Evolutionary conservation across 2,888 invertebrate genomes (phyloP), one percentile per base, ranked within the genome.

Genomic region (Latrodectus hesperus): DNA sequence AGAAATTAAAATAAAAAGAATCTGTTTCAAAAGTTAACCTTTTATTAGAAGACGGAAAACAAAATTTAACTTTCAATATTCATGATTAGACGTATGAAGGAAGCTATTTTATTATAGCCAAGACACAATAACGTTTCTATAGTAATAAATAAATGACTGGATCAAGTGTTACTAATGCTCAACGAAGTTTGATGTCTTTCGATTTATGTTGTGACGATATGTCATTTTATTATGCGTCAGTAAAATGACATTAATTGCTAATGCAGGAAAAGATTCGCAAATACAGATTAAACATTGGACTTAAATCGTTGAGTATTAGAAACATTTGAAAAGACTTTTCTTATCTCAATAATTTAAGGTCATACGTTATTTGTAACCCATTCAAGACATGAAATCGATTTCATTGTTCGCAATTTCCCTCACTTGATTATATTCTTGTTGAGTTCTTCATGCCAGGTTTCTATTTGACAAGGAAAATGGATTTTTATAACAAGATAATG

Each of bases 41-140:
- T 79, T 77, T 65, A 38, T 73, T 85, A 17, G 74, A 68, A 85
- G 79, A 53, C 84, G 79, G 84, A 85, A 85, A 85, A 80, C 85
- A 80, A n/a, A n/a, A 65, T 86, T 80, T 81, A 75, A 80, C 65
- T 81, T 55, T 70, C 75, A 52, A 53, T 72, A 16, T 49, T 70
- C 26, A 26, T 60, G 74, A 49, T 22, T 38, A 74, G 77, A 49
- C 22, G 71, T 84, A 76, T 77, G 65, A 84, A 84, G 84, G 84
- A 84, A 84, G 76, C 60, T 60, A 12, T 60, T n/a, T 60, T 60
- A 16, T 60, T 16, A 60, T 60, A 9, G n/a, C 12, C 60, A 60
- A 60, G 60, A 60, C 38, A 60, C 38, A 38, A 38, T 9, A 60
- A 16, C 10, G n/a, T 16, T 60, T 60, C 60, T 60, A 16, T 11